A percentile compares a stretch with the other conserved stretches of the same genome.
phyloP scores from a whole-genome alignment of 2,888 invertebrate species.

The Notodonta dromedarius region DNA sequence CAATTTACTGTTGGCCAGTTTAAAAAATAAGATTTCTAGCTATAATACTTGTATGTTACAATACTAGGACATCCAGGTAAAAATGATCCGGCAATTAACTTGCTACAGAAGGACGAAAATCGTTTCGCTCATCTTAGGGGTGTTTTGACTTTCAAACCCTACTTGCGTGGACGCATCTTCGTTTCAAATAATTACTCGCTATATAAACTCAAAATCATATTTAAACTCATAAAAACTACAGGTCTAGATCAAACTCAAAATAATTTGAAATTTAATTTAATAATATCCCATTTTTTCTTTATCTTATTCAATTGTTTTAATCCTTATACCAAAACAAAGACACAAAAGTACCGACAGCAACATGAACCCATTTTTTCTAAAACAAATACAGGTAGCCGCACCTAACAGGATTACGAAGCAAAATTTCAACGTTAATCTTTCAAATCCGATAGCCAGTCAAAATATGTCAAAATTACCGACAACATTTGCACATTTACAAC shows the following conservation, averaged over 20 bases:
- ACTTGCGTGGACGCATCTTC: neutral
- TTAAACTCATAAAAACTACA: too few species aligned
- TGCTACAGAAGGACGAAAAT: neutral
- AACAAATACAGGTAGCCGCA: conserved; percentile 60
- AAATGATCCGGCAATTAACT: neutral
- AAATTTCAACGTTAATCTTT: conserved; percentile 42
- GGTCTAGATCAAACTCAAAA: too few species aligned
- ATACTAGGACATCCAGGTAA: neutral
- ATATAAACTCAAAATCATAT: too few species aligned
- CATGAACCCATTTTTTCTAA: conserved; percentile 15
- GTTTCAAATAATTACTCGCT: too few species aligned
- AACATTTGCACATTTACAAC: conserved; percentile 60
- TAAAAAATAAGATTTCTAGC: too few species aligned
- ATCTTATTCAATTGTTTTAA: neutral
- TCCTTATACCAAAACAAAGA: neutral
- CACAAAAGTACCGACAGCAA: neutral
- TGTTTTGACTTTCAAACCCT: neutral
- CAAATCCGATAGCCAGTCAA: conserved; percentile 71
- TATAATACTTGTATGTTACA: too few species aligned
- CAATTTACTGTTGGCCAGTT: too few species aligned
- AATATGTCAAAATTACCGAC: conserved; percentile 73
- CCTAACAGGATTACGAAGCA: conserved; percentile 67
- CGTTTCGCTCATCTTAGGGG: neutral
- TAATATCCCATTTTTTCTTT: too few species aligned
- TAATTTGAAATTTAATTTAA: too few species aligned